Evolutionary conservation across 2,888 invertebrate genomes (phyloP), one percentile per base, ranked within the genome.

Genomic region (Macaria liturata): DNA sequence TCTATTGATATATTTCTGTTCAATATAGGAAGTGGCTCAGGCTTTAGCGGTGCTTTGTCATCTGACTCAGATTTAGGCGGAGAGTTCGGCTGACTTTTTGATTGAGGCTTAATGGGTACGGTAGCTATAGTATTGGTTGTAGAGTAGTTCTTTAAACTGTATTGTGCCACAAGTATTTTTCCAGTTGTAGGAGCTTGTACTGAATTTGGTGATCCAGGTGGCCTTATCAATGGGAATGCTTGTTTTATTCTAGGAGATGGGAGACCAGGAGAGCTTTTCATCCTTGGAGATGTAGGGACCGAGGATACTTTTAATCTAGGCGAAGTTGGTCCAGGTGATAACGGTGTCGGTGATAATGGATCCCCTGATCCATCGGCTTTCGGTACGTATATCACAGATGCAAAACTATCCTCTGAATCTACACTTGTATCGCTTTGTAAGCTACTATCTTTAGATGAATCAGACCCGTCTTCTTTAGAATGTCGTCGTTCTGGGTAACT

Each of bases 371-470:
- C 93, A 71, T 96, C 96, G 50, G 96, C 95, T 86, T 96, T 97
- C 56, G 97, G 97, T 73, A 97, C 95, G 79, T 95, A 97, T 76
- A 98, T 98, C 47, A 98, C 98, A 64, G 97, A 97, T 58, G 97
- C 97, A 77, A 98, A 97, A 83, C 97, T 97, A 76, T 98, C 98
- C 82, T 98, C 98, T 0, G 97, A 97, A 82, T 98, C 98, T 40
- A 98, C 96, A 86, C 97, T 97, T 1, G 98, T 98, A 78, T 98
- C 98, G 81, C 97, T 97, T 85, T 98, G 98, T 59, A 98, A 93
- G 80, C 97, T 97, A 80, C 97, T 96, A 72, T 97, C 97, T 85
- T 97, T 97, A 3, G 96, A 96, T 4, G 96, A 96, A 78, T 97
- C 97, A 0, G 97, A 97, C 9, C 97, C 97, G 72, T 97, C 97